Evolutionary conservation across 2,888 invertebrate species (phyloP), one percentile per base, ranked within the genome.

Genomic region (Eurois occulta): DNA sequence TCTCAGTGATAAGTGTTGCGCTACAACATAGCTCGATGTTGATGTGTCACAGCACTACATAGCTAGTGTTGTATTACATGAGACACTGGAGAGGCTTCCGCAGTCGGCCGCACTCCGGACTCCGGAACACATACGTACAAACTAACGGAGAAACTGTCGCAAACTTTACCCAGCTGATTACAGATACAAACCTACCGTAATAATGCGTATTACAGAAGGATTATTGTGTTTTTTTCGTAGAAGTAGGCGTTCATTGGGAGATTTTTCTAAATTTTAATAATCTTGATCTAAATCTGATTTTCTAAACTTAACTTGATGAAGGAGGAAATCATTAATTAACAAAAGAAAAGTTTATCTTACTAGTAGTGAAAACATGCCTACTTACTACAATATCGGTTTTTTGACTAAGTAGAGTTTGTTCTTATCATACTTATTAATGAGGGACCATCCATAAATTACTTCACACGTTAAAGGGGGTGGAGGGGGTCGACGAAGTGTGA

Each of bases 61-160:
- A 67, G 75, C 62, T 71, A 38, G 76, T 73, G 75, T 73, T 78
- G 71, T 78, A 72, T 67, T 80, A 83, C 81, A 84, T 73, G 82
- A 86, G 84, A 85, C 88, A 86, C 84, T 90, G 69, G 86, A 88
- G 87, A 85, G 91, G 88, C 87, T 92, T 91, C 91, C 86, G 80
- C 86, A 86, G 85, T 82, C 81, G 28, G 32, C 80, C 46, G 67
- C 75, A 38, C 62, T 55, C 75, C 84, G 79, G 74, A 66, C 66
- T 80, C 88, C 87, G 89, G 90, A 91, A 87, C 65, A 78, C 65
- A 85, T 78, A 79, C 78, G 73, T 82, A 78, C 82, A 68, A 80
- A 77, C 81, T 85, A 73, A 71, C 73, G 71, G 70, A 77, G 65
- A 72, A 77, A 78, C 18, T 81, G 75, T 68, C 43, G 35, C 28